phyloP scores from a whole-genome alignment of 2,797 vertebrate species.

The Cygnus olor region DNA sequence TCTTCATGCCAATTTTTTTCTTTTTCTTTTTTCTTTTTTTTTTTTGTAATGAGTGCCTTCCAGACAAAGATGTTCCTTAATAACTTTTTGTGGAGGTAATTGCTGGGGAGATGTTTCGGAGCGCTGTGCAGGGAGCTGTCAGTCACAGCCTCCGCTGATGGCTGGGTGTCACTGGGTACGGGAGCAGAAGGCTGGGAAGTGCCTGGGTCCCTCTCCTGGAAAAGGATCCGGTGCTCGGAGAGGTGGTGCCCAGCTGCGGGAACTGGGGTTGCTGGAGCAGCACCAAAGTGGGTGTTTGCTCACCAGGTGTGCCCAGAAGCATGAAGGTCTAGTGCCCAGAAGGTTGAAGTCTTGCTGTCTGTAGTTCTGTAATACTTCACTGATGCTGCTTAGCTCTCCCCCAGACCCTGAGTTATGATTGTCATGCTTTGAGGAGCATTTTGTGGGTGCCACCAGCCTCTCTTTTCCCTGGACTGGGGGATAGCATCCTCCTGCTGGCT shows the following conservation, averaged over 20 bases:
- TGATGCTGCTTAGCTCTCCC: neutral
- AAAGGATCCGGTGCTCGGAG: neutral
- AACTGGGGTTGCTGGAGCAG: neutral
- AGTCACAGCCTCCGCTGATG: neutral
- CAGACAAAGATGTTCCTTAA: slow-evolving; percentile 46
- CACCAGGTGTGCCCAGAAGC: fast-evolving
- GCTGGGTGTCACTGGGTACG: neutral
- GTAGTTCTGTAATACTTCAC: neutral
- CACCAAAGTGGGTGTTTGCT: neutral
- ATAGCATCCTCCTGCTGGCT: neutral
- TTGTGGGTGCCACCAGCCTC: neutral
- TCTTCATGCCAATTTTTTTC: slow-evolving; percentile 74
- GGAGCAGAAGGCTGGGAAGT: neutral
- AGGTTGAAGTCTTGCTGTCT: neutral
- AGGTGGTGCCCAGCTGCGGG: fast-evolving
- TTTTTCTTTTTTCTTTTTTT: neutral
- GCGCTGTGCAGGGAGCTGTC: neutral
- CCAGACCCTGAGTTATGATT: neutral
- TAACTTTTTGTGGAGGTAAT: slow-evolving; percentile 43
- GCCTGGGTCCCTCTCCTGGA: neutral
- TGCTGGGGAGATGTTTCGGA: neutral
- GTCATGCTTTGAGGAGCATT: neutral
- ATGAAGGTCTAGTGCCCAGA: neutral
- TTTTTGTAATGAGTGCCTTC: slow-evolving; percentile 36
- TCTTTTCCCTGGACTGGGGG: fast-evolving